Evolutionary conservation across 2,888 invertebrate species (phyloP).

Genomic region (Nowickia ferox): DNA sequence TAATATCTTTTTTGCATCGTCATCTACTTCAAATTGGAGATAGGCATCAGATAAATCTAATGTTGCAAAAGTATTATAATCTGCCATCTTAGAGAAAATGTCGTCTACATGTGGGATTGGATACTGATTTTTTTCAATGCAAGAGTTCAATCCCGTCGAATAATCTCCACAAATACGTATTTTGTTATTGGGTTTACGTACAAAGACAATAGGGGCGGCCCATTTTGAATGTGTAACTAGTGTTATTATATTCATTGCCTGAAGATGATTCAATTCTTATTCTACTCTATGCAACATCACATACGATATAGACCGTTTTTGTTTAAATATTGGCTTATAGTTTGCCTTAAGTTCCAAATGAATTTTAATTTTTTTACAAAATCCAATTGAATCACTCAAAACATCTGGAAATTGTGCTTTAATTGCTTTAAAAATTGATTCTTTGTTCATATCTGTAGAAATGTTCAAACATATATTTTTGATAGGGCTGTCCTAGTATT

Average conservation of each 20-base stretch:
- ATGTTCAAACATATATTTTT: conserved; percentile 3
- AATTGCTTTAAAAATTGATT: too few species aligned
- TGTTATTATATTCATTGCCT: conserved; percentile 20
- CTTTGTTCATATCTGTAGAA: too few species aligned
- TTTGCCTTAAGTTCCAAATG: too few species aligned
- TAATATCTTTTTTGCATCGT: neutral
- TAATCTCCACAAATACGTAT: conserved; percentile 56
- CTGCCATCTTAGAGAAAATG: conserved; percentile 46
- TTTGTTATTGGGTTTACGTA: conserved; percentile 4
- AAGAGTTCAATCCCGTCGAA: conserved; percentile 35
- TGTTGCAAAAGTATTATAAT: conserved; percentile 19
- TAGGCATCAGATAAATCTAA: conserved; percentile 34
- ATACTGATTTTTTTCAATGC: conserved; percentile 24
- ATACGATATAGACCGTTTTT: conserved; percentile 28
- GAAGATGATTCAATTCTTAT: conserved; percentile 32
- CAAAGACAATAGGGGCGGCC: conserved; percentile 38
- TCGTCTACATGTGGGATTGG: conserved; percentile 42
- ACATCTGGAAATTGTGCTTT: too few species aligned
- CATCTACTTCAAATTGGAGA: conserved; percentile 33
- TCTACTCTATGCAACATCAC: too few species aligned
- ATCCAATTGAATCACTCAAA: too few species aligned
- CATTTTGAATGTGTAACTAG: conserved; percentile 43
- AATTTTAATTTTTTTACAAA: too few species aligned
- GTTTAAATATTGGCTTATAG: too few species aligned
- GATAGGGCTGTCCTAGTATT: neutral